Evolutionary conservation across 2,113 vertebrate species (phyloP).

Genomic region (Arenaria interpres): DNA sequence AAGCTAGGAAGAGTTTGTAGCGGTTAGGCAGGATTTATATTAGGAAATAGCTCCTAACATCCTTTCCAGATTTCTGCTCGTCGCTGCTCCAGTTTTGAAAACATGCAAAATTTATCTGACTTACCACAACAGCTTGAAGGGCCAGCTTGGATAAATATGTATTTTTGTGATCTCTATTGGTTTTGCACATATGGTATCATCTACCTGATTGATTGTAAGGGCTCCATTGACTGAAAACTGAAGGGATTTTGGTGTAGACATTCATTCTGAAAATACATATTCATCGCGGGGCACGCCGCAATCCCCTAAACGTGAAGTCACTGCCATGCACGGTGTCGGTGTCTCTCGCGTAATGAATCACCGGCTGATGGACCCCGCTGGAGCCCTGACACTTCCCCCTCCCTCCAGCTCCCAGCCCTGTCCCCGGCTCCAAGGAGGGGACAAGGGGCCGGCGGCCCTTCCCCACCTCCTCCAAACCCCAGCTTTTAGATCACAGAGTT

Average conservation of each 20-base stretch:
- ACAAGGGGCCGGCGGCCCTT: background rate
- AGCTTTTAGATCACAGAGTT: background rate
- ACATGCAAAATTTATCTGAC: slow-evolving; percentile 28
- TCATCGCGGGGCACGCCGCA: slow-evolving; percentile 29
- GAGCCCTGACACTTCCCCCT: slow-evolving; percentile 7
- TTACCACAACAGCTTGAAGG: slow-evolving; percentile 48
- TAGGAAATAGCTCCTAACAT: slow-evolving; percentile 20
- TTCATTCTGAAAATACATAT: slow-evolving; percentile 51
- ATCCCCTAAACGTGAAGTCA: slow-evolving; percentile 33
- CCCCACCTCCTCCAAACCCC: background rate
- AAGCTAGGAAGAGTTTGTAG: background rate
- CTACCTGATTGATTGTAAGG: slow-evolving; percentile 64
- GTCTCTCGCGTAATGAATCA: slow-evolving; percentile 27
- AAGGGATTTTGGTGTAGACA: slow-evolving; percentile 36
- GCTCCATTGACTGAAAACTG: slow-evolving; percentile 34
- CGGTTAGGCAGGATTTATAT: slow-evolving; percentile 19
- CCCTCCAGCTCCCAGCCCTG: background rate
- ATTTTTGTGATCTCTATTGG: slow-evolving; percentile 57
- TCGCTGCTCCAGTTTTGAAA: slow-evolving; percentile 6
- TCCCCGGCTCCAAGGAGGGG: background rate
- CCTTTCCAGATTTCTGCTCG: background rate
- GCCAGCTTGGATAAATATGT: slow-evolving; percentile 68
- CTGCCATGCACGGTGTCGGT: background rate
- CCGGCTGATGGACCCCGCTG: background rate
- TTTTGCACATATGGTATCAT: slow-evolving; percentile 63